These are phyloP conservation scores for Calidris pygmaea DNA, from an alignment of 2,113 vertebrate species.

Conservation along the genomic window DNA sequence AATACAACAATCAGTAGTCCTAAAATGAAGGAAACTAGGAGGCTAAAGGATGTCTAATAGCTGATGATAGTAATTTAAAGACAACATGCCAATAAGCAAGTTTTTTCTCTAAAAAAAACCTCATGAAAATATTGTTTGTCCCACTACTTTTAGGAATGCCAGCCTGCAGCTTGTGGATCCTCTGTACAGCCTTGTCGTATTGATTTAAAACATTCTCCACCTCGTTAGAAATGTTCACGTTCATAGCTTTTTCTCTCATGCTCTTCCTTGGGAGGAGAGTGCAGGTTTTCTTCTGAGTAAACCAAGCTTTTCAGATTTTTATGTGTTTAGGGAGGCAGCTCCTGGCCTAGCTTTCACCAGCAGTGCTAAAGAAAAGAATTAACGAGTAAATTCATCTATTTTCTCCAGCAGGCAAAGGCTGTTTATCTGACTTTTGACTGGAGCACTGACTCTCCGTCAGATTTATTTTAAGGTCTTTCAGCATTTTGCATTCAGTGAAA, in stretches of 20 bases:
- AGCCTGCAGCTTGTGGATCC: neutral
- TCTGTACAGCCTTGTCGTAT: neutral
- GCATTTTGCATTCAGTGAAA: neutral
- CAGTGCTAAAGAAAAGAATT: neutral
- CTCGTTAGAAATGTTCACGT: neutral
- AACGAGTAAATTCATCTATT: neutral
- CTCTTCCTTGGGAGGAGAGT: neutral
- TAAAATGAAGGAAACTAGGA: neutral
- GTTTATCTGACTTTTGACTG: neutral
- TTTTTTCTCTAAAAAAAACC: neutral
- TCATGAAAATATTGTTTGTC: neutral
- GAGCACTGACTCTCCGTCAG: neutral
- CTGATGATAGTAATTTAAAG: neutral
- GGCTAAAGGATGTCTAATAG: neutral
- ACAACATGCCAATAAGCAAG: neutral
- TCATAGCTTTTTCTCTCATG: neutral
- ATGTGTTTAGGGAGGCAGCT: neutral
- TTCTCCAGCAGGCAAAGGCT: neutral
- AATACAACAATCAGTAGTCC: neutral
- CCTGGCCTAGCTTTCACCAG: neutral
- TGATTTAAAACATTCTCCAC: neutral
- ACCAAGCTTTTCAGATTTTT: neutral
- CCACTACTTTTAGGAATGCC: neutral
- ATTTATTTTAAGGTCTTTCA: slow-evolving; percentile 5
- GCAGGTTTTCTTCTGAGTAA: neutral